A percentile compares a stretch with the other conserved stretches of the same genome.
Evolutionary conservation across 2,113 vertebrate species (phyloP).

Genomic region (Trichomycterus rosablanca): DNA sequence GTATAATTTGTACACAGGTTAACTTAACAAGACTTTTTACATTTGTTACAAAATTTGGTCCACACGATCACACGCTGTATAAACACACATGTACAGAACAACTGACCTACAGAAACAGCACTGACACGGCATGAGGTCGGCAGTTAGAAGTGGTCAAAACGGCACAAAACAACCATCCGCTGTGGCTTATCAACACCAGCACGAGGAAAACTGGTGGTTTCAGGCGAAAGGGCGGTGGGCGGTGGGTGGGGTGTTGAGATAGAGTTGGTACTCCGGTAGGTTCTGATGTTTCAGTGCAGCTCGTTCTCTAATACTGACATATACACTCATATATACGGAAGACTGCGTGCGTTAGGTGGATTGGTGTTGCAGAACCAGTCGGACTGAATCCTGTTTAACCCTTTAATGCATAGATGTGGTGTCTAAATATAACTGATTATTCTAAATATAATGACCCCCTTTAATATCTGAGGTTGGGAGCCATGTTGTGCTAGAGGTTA

Average conservation of each 20-base stretch:
- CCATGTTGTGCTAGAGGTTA: constrained; percentile 20
- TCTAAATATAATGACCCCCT: too few species aligned
- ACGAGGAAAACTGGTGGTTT: too few species aligned
- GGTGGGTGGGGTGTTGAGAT: too few species aligned
- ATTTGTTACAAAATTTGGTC: constrained; percentile 68
- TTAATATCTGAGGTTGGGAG: constrained; percentile 24
- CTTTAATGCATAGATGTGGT: not conserved
- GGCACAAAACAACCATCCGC: constrained; percentile 9
- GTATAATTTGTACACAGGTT: constrained; percentile 67
- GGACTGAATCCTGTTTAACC: not conserved
- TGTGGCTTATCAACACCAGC: not conserved
- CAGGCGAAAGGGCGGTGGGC: not conserved
- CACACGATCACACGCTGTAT: constrained; percentile 51
- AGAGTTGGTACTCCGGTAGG: constrained; percentile 12
- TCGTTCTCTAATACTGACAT: constrained; percentile 45
- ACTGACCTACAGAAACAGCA: not conserved
- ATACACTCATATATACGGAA: not conserved
- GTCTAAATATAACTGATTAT: not conserved
- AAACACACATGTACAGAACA: constrained; percentile 47
- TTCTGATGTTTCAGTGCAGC: not conserved
- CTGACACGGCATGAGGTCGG: constrained; percentile 19
- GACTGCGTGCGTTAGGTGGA: constrained; percentile 1
- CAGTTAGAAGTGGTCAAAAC: constrained; percentile 36
- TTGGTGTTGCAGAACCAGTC: not conserved
- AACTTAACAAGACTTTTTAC: constrained; percentile 66